A percentile compares a stretch with the other conserved stretches of the same genome.
Conservation (phyloP, 2,888 invertebrate species). For the Eupithecia vulgata region DNA sequence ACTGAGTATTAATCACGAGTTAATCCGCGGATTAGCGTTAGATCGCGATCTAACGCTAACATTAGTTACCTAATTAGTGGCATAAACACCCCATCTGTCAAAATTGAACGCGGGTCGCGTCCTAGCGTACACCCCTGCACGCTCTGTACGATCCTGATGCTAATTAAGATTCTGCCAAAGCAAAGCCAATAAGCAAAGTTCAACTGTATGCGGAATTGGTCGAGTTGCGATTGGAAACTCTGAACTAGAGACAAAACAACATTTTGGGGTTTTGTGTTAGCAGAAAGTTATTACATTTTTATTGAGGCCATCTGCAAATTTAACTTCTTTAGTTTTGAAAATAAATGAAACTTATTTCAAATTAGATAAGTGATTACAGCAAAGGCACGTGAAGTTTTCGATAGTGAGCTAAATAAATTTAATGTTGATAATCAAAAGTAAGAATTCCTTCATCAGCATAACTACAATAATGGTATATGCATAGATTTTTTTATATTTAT, state of each 20-base stretch:
- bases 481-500: too few relatives aligned
- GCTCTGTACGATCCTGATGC: conserved; percentile 6
- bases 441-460: too few relatives aligned
- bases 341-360: not conserved
- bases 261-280: not conserved
- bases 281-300: not conserved
- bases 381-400: not conserved
- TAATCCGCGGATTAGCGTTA: not conserved
- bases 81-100: not conserved
- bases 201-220: not conserved
- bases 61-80: not conserved
- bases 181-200: conserved; percentile 20
- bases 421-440: too few relatives aligned
- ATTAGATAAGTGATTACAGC: not conserved
- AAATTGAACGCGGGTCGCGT: not conserved
- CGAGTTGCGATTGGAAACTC: not conserved
- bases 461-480: too few relatives aligned
- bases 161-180: conserved; percentile 22
- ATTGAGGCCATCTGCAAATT: not conserved
- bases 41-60: too few relatives aligned
- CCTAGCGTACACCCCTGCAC: conserved; percentile 8
- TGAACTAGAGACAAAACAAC: not conserved
- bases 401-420: not conserved
- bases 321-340: not conserved
- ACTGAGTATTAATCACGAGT: too few relatives aligned